phyloP scores from a whole-genome alignment of 2,797 vertebrate genomes.

The Smutsia temminckii region DNA sequence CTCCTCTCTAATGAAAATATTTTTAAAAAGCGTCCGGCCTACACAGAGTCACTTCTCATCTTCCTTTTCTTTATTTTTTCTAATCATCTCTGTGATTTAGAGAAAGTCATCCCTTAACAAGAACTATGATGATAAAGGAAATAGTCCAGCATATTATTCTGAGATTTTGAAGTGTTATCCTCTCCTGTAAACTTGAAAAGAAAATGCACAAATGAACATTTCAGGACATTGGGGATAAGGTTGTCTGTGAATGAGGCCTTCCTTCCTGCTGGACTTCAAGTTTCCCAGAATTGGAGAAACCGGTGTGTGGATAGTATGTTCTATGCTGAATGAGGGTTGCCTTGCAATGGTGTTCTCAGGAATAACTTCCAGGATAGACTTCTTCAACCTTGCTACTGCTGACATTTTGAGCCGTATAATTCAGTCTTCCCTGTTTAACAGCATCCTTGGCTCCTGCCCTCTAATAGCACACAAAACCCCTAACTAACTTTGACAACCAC shows the following conservation, averaged over 20 bases:
- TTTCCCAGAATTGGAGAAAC: background rate
- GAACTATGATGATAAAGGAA: background rate
- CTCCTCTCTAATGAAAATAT: background rate
- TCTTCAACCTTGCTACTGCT: background rate
- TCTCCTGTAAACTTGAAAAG: background rate
- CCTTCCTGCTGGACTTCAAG: background rate
- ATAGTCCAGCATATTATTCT: background rate
- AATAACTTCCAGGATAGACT: background rate
- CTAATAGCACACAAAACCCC: background rate
- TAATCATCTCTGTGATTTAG: background rate
- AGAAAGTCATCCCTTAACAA: background rate
- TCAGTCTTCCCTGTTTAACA: too few relatives aligned
- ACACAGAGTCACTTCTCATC: background rate
- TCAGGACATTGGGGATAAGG: background rate
- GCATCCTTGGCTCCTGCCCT: background rate
- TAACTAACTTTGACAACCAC: background rate
- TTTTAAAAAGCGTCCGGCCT: background rate
- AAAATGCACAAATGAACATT: background rate
- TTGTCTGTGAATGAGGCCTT: background rate
- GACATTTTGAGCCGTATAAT: background rate
- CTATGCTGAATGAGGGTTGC: background rate
- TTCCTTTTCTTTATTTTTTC: background rate
- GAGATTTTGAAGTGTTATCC: background rate
- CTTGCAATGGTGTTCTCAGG: background rate
- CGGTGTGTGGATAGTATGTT: background rate